Evolutionary conservation across 2,888 invertebrate species (phyloP).

Genomic region (Oeneis ivallda): DNA sequence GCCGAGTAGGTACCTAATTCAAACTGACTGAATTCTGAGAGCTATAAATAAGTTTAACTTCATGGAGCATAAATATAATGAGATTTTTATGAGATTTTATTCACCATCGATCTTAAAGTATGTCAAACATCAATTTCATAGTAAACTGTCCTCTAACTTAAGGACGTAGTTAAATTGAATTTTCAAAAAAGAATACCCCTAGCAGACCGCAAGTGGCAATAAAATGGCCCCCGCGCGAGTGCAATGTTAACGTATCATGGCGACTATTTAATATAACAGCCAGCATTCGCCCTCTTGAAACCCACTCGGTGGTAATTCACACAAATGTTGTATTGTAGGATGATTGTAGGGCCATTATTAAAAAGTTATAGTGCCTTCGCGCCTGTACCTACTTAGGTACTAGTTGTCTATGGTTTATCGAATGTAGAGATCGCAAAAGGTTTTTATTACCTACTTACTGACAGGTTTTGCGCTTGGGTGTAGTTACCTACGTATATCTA

Average conservation of each 20-base stretch:
- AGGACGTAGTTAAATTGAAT: constrained; percentile 6
- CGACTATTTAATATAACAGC: constrained; percentile 62
- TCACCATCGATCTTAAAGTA: too few relatives aligned
- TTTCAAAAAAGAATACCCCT: constrained; percentile 26
- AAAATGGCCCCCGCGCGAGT: constrained; percentile 36
- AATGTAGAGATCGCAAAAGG: not conserved
- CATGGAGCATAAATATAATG: too few relatives aligned
- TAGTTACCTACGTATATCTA: too few relatives aligned
- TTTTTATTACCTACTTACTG: not conserved
- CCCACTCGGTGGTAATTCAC: constrained; percentile 55
- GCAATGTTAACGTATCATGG: constrained; percentile 49
- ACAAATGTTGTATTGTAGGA: constrained; percentile 53
- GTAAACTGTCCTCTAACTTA: not conserved
- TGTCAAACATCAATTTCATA: too few relatives aligned
- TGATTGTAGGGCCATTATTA: constrained; percentile 6
- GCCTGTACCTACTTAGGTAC: constrained; percentile 38
- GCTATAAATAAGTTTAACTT: too few relatives aligned
- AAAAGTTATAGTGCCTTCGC: constrained; percentile 14
- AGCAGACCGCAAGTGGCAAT: constrained; percentile 38
- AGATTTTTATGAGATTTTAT: too few relatives aligned
- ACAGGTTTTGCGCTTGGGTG: not conserved
- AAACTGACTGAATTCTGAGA: too few relatives aligned
- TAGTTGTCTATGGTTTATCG: constrained; percentile 5
- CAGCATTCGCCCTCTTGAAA: constrained; percentile 65
- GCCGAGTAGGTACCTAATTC: too few relatives aligned